Percentiles rank a stretch among this genome's conserved stretches.
Evolutionary conservation across 2,797 vertebrate species (phyloP).

Genomic region (Phoebastria nigripes): DNA sequence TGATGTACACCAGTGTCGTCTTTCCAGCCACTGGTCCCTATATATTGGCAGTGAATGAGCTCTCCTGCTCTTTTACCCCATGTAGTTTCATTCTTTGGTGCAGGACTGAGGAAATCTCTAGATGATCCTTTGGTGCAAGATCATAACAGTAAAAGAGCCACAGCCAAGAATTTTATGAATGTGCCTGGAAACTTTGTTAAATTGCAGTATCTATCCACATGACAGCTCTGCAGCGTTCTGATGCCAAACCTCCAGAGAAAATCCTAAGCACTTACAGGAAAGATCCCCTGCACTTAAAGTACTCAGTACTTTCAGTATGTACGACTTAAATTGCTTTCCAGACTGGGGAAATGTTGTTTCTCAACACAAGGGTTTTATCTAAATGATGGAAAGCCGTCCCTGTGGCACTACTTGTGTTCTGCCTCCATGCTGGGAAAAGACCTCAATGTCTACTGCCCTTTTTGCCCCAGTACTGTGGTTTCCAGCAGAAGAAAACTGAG

Average conservation of each 20-base stretch:
- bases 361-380: neutral
- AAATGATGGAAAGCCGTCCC: neutral
- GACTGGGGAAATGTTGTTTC: neutral
- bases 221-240: neutral
- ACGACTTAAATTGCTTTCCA: neutral
- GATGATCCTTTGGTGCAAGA: neutral
- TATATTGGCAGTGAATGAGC: neutral
- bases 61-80: neutral
- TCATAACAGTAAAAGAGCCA: neutral
- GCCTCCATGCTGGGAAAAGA: neutral
- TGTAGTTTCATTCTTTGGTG: neutral
- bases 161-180: slow-evolving; percentile 35
- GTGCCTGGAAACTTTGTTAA: slow-evolving; percentile 19
- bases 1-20: neutral
- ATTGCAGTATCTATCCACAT: slow-evolving; percentile 9
- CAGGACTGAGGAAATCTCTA: neutral
- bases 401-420: neutral
- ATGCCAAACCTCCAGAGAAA: slow-evolving; percentile 33
- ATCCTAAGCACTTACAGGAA: slow-evolving; percentile 30
- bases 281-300: neutral
- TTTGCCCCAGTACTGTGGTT: neutral
- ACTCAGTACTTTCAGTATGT: neutral
- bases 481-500: neutral
- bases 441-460: neutral
- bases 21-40: neutral